Conservation (phyloP, 2,113 vertebrate genomes). For the Cebus imitator region DNA sequence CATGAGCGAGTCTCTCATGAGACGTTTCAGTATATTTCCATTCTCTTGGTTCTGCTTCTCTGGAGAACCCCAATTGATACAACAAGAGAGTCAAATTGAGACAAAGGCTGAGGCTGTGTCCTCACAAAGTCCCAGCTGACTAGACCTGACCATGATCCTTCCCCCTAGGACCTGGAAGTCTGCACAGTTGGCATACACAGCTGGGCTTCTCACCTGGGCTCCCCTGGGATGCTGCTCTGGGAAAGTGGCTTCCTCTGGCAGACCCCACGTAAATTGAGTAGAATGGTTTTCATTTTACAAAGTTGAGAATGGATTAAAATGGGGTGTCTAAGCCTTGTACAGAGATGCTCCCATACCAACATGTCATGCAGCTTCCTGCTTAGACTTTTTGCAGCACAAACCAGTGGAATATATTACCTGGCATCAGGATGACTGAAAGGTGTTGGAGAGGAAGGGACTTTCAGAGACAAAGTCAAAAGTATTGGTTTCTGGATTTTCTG, state of each 20-base stretch:
- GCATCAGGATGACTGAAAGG: background rate
- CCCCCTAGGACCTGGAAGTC: accelerated
- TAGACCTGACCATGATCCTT: background rate
- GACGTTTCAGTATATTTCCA: too few species aligned
- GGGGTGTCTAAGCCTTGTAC: background rate
- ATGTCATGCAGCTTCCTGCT: background rate
- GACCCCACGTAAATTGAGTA: background rate
- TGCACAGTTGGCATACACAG: background rate
- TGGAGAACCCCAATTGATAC: background rate
- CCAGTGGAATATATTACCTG: background rate
- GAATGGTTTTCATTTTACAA: background rate
- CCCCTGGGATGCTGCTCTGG: background rate
- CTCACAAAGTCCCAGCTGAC: too few species aligned
- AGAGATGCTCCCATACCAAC: background rate
- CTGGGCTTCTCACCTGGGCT: background rate
- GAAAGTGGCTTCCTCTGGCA: background rate
- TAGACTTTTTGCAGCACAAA: background rate
- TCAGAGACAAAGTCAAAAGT: background rate
- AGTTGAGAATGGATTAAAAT: background rate
- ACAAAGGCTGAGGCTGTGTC: background rate
- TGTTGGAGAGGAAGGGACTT: background rate
- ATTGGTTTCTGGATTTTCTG: background rate
- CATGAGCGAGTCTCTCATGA: too few species aligned
- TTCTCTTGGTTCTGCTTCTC: background rate
- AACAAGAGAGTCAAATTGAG: background rate